Base-by-base conservation (phyloP, 1,140 invertebrate species). In the Stratiolaelaps scimitus region DNA sequence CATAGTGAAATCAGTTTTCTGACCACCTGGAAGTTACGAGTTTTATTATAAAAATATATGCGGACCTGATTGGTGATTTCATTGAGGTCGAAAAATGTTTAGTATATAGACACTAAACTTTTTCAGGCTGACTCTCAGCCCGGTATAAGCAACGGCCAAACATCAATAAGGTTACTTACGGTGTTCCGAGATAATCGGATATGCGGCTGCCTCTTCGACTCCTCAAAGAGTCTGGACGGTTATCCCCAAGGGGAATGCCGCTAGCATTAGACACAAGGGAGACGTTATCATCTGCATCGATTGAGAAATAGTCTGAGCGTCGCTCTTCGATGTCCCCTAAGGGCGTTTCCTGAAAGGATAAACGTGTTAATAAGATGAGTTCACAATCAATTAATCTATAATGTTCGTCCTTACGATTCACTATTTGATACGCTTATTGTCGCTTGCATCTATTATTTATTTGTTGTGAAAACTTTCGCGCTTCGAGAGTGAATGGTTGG, bases 301-400 rank as follows among this genome's bases (percentile, higher is more conserved):
- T 60, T 17, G 53, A 60, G 23, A 60, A 60, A 60, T 60, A 60
- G 34, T 60, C 53, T 15, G 53, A 60, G 2, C 53, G 26, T 1
- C 34, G 46, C 23, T 66, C 46, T 2, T 66, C 44, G n/a, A 43
- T 29, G 65, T 44, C 40, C 26, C 17, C 43, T 10, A 23, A 43
- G 1, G 65, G 17, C 6, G 6, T n/a, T 20, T 47, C 44, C 34
- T 45, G 23, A 29, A 66, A 47, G 46, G 23, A 29, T 56, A 23
- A 20, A 2, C 20, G 13, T 17, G 23, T 13, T n/a, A 29, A 47
- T 7, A 7, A 2, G 19, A n/a, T 46, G 17, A 66, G 19, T 45
- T 53, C 5, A 7, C 26, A 29, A 6, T 5, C 10, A 19, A 26
- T 45, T 44, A 43, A 17, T 7, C 43, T 44, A 40, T 40, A n/a